Evolutionary conservation across 2,888 invertebrate species (phyloP), one percentile per base, ranked within the genome.

Genomic region (Pseudococcus jackbeardsleyi): DNA sequence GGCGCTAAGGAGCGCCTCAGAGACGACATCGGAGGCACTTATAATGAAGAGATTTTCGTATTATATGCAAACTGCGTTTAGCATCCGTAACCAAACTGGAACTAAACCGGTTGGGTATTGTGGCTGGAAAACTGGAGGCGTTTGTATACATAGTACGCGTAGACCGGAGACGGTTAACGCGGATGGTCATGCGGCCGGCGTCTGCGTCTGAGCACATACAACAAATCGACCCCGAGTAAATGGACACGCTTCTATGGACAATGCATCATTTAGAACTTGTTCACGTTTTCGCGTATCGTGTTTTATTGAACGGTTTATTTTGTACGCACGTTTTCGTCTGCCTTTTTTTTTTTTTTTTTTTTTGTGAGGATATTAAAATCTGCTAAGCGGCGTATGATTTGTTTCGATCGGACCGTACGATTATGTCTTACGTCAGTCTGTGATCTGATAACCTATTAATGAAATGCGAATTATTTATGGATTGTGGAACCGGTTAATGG

Each of bases 261-360:
- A 79, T 79, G 79, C 19, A 79, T 79, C 79, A 79, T 79, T 79
- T 79, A 79, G 33, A 72, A 79, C 42, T 39, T 42, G 79, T 79
- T 42, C 79, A 42, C 42, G 42, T 42, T 42, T 72, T 72, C 33
- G 33, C 33, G 33, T 72, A 72, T 72, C 68, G 68, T 72, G 68
- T 72, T 12, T 33, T 39, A n/a, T 42, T 39, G 26, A 42, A 79
- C 79, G 79, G 79, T 79, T 79, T 79, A 79, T 79, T 79, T 79
- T 79, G 79, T 79, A 79, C 79, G 79, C 79, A 79, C 79, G 79
- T 79, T 79, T 59, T 33, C 79, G 79, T 72, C 68, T 72, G 68
- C 26, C 26, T 33, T 33, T 33, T 33, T 33, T 26, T 22, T 72
- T 72, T 59, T 39, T 3, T 33, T 33, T 33, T 33, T 33, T 26